Base-by-base conservation (phyloP, 2,797 vertebrate genomes). In the Halcyon smyrnensis region DNA sequence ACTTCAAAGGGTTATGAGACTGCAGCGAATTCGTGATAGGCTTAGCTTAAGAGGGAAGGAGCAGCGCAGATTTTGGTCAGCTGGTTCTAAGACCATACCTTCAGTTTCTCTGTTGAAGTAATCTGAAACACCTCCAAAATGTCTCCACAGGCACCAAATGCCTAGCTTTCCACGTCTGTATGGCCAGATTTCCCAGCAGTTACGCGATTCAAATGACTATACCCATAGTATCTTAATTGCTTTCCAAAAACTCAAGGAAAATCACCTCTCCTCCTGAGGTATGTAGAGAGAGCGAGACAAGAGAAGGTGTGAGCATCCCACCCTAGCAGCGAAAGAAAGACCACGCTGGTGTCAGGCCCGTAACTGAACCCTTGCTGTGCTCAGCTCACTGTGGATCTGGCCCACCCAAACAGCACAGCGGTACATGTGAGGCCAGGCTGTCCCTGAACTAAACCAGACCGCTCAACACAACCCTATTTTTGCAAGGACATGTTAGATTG, bases 321-420 rank as follows among this genome's bases (percentile, higher is more conserved):
- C n/a, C 27, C 28, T 8, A 32, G 54, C 46, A 34, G 19, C 11
- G 3, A 45, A 14, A 23, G 34, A 57, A 41, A 27, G 28, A 18
- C 21, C 0, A 0, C 41, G 15, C 32, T 8, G n/a, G 36, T 5
- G 0, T 27, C 12, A 74, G 50, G 39, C 45, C 54, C 2, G 1
- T 1, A 7, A 36, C 3, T 8, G 41, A 65, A 30, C 8, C 32
- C 16, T 48, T 17, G 0, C 36, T 17, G 51, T 9, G 39, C 78
- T 7, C 4, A 0, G 7, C 14, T 34, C 32, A 2, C 62, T 2
- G 27, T 28, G 28, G 20, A 20, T 13, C 14, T 15, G 30, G n/a
- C 37, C 56, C 62, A 30, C 4, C 24, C 43, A 1, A 54, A 20
- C 28, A 19, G 41, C 62, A 34, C 34, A 50, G 24, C 37, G 10